Evolutionary conservation across 2,113 vertebrate genomes (phyloP).

Genomic region (Ochotona curzoniae): DNA sequence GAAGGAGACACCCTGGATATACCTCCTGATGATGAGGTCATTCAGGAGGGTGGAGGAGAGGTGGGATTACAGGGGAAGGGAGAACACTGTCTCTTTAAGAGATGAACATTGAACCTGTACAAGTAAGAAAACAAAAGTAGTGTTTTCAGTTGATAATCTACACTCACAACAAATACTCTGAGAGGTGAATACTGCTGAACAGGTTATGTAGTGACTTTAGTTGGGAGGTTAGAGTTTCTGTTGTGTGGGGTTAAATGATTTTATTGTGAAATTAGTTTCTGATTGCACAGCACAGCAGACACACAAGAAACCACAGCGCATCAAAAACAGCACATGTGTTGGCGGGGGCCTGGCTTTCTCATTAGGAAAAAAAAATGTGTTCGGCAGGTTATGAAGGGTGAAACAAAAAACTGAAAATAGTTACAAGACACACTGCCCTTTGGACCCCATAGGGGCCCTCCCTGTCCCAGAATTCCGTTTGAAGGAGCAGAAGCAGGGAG

Average conservation of each 20-base stretch:
- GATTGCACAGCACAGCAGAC: constrained; percentile 84
- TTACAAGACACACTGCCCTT: constrained; percentile 57
- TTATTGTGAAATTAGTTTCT: constrained; percentile 64
- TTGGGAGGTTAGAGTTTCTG: constrained; percentile 63
- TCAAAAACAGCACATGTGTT: constrained; percentile 77
- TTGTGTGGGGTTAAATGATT: not conserved
- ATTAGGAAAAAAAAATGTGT: constrained; percentile 76
- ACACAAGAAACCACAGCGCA: constrained; percentile 81
- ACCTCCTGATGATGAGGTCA: constrained; percentile 11
- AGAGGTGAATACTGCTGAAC: constrained; percentile 85
- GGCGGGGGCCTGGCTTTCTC: constrained; percentile 80
- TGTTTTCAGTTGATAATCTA: constrained; percentile 83
- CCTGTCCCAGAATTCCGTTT: constrained; percentile 45
- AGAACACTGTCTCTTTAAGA: constrained; percentile 78
- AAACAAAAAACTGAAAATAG: constrained; percentile 29
- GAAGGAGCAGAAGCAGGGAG: constrained; percentile 50
- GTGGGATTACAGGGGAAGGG: not conserved
- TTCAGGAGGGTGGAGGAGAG: constrained; percentile 11
- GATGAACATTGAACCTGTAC: constrained; percentile 81
- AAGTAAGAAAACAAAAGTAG: constrained; percentile 83
- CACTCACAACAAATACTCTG: constrained; percentile 84
- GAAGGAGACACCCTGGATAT: constrained; percentile 61
- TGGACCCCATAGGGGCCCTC: constrained; percentile 72
- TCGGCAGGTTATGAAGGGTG: constrained; percentile 78
- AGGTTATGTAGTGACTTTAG: constrained; percentile 84